A percentile compares a stretch with the other conserved stretches of the same genome.
phyloP scores from a whole-genome alignment of 1,140 invertebrate genomes.

The Drosophila fuyamai region DNA sequence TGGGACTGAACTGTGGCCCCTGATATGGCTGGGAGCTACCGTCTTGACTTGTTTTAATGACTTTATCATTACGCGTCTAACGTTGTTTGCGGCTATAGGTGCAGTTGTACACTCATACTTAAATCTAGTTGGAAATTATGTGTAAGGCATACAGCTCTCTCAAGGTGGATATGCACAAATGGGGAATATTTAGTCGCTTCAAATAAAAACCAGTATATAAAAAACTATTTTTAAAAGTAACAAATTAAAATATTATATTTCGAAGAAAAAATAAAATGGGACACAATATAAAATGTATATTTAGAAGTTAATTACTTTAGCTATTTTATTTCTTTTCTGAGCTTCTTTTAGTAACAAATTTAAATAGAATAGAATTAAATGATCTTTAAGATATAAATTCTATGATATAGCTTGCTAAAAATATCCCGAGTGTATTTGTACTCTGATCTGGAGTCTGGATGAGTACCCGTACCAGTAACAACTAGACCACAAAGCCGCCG shows the following conservation, averaged over 20 bases:
- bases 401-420: too few relatives aligned
- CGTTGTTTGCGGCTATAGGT: constrained; percentile 20
- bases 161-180: background rate
- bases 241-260: too few relatives aligned
- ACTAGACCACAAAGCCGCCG: constrained; percentile 72
- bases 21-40: constrained; percentile 62
- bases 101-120: constrained; percentile 24
- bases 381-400: too few relatives aligned
- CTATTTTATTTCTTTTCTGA: too few relatives aligned
- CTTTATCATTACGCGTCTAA: constrained; percentile 68
- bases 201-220: too few relatives aligned
- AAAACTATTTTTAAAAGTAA: too few relatives aligned
- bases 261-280: too few relatives aligned
- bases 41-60: constrained; percentile 63
- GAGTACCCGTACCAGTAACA: constrained; percentile 27
- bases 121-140: background rate
- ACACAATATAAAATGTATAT: too few relatives aligned
- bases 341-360: too few relatives aligned
- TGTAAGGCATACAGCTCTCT: background rate
- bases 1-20: constrained; percentile 67
- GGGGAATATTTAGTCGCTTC: background rate
- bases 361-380: too few relatives aligned
- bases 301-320: too few relatives aligned
- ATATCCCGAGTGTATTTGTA: constrained; percentile 15
- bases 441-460: constrained; percentile 11